Evolutionary conservation across 2,113 vertebrate species (phyloP).

Genomic region (Falco punctatus): DNA sequence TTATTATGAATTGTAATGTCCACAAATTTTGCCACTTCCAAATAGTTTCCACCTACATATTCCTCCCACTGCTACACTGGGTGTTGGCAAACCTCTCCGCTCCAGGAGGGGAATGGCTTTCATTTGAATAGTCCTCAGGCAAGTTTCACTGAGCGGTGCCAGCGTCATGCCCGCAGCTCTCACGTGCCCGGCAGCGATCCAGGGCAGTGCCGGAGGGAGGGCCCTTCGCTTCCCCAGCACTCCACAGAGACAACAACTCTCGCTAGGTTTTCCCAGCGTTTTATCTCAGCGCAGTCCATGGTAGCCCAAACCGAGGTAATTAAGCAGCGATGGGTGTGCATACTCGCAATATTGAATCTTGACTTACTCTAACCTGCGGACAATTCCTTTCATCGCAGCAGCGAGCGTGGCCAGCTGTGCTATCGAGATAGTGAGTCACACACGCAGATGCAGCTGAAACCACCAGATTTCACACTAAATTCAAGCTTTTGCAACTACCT

Average conservation of each 20-base stretch:
- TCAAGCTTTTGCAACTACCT: background rate
- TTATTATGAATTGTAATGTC: conserved; percentile 25
- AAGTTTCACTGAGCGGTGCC: conserved; percentile 32
- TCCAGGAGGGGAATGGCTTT: background rate
- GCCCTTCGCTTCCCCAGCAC: background rate
- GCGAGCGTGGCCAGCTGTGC: background rate
- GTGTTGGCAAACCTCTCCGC: conserved; percentile 18
- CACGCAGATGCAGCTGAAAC: background rate
- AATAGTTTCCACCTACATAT: conserved; percentile 44
- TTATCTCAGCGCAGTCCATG: background rate
- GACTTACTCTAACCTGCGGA: background rate
- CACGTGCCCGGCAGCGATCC: conserved; percentile 17
- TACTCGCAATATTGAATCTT: background rate
- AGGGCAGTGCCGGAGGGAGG: background rate
- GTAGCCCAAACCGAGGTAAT: background rate
- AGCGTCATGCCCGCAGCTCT: background rate
- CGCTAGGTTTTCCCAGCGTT: background rate
- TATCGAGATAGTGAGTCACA: background rate
- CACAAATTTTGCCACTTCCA: conserved; percentile 62
- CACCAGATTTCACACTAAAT: background rate
- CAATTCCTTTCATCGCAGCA: background rate
- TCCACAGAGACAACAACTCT: background rate
- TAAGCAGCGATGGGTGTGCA: background rate
- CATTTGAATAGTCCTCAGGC: background rate
- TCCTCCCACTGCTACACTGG: conserved; percentile 24